Conservation (phyloP, 2,888 invertebrate genomes). For the Resseliella maxima region DNA sequence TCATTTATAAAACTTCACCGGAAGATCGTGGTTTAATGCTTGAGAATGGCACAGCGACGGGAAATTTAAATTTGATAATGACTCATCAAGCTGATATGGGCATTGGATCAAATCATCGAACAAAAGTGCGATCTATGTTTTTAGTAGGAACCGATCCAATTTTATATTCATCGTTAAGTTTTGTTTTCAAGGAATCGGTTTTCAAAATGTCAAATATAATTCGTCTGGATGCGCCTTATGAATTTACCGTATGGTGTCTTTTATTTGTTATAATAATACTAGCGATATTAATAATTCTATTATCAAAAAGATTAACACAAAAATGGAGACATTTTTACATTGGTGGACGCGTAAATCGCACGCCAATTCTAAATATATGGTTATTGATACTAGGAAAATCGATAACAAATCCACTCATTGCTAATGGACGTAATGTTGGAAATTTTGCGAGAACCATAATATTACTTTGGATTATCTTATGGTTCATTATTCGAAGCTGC, state of each 20-base stretch:
- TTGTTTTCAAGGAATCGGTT: too few species aligned
- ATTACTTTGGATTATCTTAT: not conserved
- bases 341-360: not conserved
- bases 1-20: not conserved
- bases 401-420: not conserved
- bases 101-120: not conserved
- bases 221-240: not conserved
- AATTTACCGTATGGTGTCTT: not conserved
- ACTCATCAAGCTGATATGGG: too few species aligned
- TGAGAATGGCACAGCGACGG: not conserved
- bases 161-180: too few species aligned
- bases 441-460: not conserved
- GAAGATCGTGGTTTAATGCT: not conserved
- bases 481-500: not conserved
- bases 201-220: too few species aligned
- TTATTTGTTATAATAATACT: not conserved
- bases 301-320: not conserved
- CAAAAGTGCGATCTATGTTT: too few species aligned
- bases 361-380: not conserved
- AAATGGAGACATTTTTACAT: slow-evolving; percentile 2
- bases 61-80: not conserved
- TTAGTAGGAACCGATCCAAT: not conserved
- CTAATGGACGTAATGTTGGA: not conserved
- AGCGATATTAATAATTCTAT: not conserved
- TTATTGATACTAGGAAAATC: not conserved